Base-by-base conservation (phyloP, 2,888 invertebrate species). In the Lagria hirta region DNA sequence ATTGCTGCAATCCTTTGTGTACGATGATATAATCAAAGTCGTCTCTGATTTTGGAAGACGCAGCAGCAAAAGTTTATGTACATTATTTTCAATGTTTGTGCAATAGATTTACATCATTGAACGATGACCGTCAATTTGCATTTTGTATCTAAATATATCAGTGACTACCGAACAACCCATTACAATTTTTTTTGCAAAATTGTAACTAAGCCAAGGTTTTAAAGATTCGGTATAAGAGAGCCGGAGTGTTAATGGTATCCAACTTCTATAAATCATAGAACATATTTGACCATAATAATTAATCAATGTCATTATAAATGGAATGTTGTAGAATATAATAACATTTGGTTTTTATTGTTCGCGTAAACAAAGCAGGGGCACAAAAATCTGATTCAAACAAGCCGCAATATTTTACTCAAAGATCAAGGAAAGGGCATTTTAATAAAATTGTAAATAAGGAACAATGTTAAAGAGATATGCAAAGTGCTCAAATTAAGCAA, bases 91-190 rank as follows among this genome's bases (percentile, higher is more conserved):
- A 32, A 26, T 30, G 45, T 46, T 50, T 48, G 48, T 48, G 45
- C 45, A 52, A 52, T 30, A 24, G 41, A 49, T 52, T 53, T 43
- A 34, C 48, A 49, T 53, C 49, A 51, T 50, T 49, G 47, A 51
- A 43, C 49, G 50, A 47, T 49, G 50, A 44, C 44, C 49, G 49
- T 40, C 30, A 34, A 40, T 51, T 51, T 51, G 48, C 40, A 48
- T 48, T 53, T 46, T 44, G 43, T 34, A 38, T 53, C 52, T 53
- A 53, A 53, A 53, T 53, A 50, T 50, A 53, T 48, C 52, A 49
- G 12, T 51, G 52, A 53, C 49, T 49, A 34, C 27, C 23, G 18
- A 36, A 24, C 30, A 35, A 35, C 20, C 43, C 32, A 14, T 26
- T 16, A 15, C 7, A 2, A 10, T 36, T 30, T 37, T 45, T 34